Evolutionary conservation across 2,113 vertebrate genomes (phyloP), one percentile per base, ranked within the genome.

Genomic region (Grantiella picta): DNA sequence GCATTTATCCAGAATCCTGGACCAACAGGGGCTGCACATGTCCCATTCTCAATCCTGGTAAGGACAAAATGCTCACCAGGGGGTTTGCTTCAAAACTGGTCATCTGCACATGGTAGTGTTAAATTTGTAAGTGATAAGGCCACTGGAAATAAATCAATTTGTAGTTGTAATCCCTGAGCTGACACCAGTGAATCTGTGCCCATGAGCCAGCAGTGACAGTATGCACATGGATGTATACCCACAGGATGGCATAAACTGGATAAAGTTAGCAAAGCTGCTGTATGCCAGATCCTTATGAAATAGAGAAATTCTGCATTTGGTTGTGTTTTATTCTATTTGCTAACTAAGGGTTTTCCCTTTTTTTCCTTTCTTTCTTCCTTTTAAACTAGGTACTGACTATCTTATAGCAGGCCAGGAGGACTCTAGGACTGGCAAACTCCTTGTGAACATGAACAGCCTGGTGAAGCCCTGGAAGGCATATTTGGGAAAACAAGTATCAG

Each of bases 1-100:
- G 95, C 50, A 97, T 99, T 86, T 99, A 98, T 87, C 99, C 99
- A 19, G 96, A 99, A 87, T 98, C 99, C 80, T 99, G 99, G 99
- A 99, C 98, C 85, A 98, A 98, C 87, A 98, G 98, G 1, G 99
- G 99, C 38, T 99, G 98, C 83, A 99, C 99, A 64, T 99, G 99
- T 91, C 99, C 99, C 12, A 97, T 99, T 78, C 98, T 99, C 47
- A 99, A 99, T 94, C 99, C 99, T 88, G 99, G 99, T 99, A 96
- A 96, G 96, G 70, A 56, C 25, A 89, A 66, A 83, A 76, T 50
- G 15, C 16, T 79, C 76, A 38, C 11, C 5, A 18, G 36, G 35
- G 38, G 0, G 38, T 87, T 64, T 82, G 8, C 29, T 72, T 52
- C 54, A 28, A 27, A 28, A 15, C 50, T 52, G 50, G 50, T 52